Evolutionary conservation across 2,113 vertebrate genomes (phyloP), one percentile per base, ranked within the genome.

Genomic region (Hipposideros armiger): DNA sequence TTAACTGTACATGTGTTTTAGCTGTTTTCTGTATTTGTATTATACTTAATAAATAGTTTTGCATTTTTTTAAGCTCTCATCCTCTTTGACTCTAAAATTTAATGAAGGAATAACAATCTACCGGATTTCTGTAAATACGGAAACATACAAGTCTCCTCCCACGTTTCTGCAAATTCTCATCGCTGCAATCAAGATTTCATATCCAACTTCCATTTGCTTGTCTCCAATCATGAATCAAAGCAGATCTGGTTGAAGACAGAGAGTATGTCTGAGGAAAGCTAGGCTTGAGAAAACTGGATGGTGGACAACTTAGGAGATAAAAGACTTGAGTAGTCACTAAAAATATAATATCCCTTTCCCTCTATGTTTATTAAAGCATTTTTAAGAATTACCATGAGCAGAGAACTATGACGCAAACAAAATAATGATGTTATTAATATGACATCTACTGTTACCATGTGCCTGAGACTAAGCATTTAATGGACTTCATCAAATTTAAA

Each of bases 171-270:
- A 91, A 78, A 69, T 84, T 94, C 95, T 96, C 85, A 87, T 88
- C 72, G 54, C 67, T 94, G 62, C 24, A 86, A 62, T 87, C 93
- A 86, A 64, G 87, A 95, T 92, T 95, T 91, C 82, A 93, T 13
- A 76, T 36, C 28, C 30, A 89, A 42, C 24, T 93, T 88, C 54
- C 20, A 77, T 42, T 87, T 85, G 50, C 70, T 78, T 74, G 47
- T 81, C 60, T 72, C 58, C 47, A 4, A 62, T 67, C 90, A 91
- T 89, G 77, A 97, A 81, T 93, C 72, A 94, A 62, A 93, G 54
- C 5, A 81, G 28, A 77, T 88, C 72, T 82, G 67, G 58, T 20
- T 88, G 64, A 85, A 87, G 81, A 81, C 36, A 88, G 77, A 90
- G 26, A 76, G 58, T 52, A 32, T 0, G 5, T 84, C 64, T 92